phyloP scores from a whole-genome alignment of 2,888 invertebrate species.

The Xestia rhomboidea region DNA sequence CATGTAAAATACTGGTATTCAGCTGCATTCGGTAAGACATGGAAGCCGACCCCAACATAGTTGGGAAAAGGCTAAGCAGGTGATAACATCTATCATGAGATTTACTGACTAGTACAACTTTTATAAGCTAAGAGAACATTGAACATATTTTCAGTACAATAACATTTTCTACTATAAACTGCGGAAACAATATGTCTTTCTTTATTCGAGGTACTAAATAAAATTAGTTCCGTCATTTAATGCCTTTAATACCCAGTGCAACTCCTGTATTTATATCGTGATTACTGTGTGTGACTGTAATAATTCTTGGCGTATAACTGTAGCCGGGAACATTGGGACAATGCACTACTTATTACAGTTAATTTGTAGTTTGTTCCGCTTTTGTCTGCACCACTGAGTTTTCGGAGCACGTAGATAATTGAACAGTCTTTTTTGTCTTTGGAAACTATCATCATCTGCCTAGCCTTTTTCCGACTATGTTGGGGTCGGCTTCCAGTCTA shows the following conservation, averaged over 20 bases:
- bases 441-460: not conserved
- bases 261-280: conserved; percentile 39
- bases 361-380: conserved; percentile 38
- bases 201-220: conserved; percentile 38
- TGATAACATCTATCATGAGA: not conserved
- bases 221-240: conserved; percentile 40
- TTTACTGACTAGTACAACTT: not conserved
- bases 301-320: conserved; percentile 46
- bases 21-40: no score
- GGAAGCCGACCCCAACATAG: no score
- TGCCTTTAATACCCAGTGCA: conserved; percentile 29
- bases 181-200: conserved; percentile 12
- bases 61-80: no score
- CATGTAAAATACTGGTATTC: no score
- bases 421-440: not conserved
- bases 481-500: no score
- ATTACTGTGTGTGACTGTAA: conserved; percentile 33
- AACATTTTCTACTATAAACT: not conserved
- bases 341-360: conserved; percentile 30
- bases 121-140: not conserved
- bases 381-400: conserved; percentile 2
- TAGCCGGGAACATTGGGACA: not conserved
- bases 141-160: not conserved
- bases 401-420: not conserved
- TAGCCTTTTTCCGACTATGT: no score